Percentiles rank a stretch among this genome's conserved stretches.
phyloP scores from a whole-genome alignment of 2,797 vertebrate species.

The Acomys russatus region DNA sequence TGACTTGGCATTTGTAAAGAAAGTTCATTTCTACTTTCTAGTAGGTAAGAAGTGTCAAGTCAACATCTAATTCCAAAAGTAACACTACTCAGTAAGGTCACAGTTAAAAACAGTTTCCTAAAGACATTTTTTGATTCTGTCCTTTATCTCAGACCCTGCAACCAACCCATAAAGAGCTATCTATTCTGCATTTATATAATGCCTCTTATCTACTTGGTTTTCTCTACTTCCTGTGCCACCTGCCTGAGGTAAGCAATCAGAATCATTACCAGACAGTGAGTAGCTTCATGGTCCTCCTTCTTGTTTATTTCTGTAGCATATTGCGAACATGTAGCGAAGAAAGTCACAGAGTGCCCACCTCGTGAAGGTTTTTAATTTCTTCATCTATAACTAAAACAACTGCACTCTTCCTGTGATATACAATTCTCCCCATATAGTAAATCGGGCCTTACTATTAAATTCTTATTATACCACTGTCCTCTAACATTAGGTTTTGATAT shows the following conservation, averaged over 20 bases:
- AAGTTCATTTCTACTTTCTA: neutral
- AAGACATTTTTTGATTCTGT: neutral
- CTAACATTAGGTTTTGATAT: too few species aligned
- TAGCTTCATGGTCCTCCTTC: neutral
- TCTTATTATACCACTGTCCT: too few species aligned
- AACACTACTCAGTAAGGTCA: constrained; percentile 7
- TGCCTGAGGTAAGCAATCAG: neutral
- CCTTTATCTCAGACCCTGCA: neutral
- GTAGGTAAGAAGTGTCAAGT: neutral
- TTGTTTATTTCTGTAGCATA: neutral
- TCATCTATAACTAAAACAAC: neutral
- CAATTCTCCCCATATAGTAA: too few species aligned
- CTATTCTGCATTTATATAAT: neutral
- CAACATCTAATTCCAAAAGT: neutral
- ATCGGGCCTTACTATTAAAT: too few species aligned
- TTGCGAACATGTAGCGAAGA: neutral
- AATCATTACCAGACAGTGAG: neutral
- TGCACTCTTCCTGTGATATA: too few species aligned
- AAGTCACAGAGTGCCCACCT: neutral
- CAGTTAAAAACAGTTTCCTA: neutral
- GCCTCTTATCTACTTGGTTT: neutral
- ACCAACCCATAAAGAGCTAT: neutral
- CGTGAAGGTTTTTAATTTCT: neutral
- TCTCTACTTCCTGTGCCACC: neutral
- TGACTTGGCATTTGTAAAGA: neutral